Conservation (phyloP, 2,888 invertebrate genomes). For the Melanargia galathea region DNA sequence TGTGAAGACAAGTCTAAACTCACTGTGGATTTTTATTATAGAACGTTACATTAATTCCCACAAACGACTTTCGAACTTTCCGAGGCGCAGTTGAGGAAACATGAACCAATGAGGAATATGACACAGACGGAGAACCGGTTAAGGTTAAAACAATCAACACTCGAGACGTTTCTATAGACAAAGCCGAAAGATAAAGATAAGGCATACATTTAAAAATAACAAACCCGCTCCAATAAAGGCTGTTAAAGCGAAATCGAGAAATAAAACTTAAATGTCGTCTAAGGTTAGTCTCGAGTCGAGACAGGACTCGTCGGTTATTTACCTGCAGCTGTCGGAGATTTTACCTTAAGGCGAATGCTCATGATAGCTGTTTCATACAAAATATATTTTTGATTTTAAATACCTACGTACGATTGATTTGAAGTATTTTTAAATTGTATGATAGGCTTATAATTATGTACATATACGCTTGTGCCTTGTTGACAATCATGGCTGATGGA, state of each 20-base stretch:
- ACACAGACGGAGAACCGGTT: no score
- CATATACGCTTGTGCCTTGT: no score
- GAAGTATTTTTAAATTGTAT: no score
- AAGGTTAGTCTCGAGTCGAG: conserved; percentile 44
- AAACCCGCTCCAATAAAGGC: conserved; percentile 33
- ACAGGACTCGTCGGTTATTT: conserved; percentile 48
- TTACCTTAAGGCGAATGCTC: conserved; percentile 18
- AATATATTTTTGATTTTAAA: background rate
- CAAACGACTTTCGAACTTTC: no score
- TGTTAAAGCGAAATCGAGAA: conserved; percentile 35
- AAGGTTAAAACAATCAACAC: conserved; percentile 15
- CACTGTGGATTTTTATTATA: no score
- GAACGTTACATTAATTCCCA: no score
- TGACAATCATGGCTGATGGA: no score
- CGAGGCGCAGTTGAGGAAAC: no score
- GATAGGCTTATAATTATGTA: no score
- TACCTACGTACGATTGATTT: no score
- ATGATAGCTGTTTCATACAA: background rate
- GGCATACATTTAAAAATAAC: conserved; percentile 29
- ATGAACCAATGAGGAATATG: no score
- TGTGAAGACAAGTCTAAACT: no score
- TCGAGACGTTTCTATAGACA: conserved; percentile 14
- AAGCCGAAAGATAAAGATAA: conserved; percentile 13
- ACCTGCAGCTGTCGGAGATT: conserved; percentile 43
- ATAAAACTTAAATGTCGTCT: conserved; percentile 52